phyloP scores from a whole-genome alignment of 2,797 vertebrate species.

The Cheirogaleus major region DNA sequence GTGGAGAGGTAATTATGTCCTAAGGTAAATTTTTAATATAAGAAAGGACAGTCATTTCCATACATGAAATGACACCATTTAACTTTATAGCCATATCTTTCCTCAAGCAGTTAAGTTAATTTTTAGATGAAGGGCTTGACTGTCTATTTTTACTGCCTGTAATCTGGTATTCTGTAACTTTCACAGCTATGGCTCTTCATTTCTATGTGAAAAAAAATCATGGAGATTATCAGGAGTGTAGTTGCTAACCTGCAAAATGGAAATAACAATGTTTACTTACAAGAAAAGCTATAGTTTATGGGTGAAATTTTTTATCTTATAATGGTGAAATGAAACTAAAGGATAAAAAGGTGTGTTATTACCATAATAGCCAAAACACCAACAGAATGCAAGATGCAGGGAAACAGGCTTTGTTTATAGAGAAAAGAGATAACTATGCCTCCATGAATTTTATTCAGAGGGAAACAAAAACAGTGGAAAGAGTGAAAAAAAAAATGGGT shows the following conservation, averaged over 20 bases:
- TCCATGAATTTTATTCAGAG: not conserved
- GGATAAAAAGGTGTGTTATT: not conserved
- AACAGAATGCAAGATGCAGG: not conserved
- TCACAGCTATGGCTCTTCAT: not conserved
- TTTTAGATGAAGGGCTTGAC: constrained; percentile 47
- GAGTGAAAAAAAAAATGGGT: not conserved
- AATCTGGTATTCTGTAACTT: constrained; percentile 34
- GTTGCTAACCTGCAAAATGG: not conserved
- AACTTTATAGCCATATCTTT: constrained; percentile 55
- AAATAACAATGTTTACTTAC: not conserved
- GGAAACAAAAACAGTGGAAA: not conserved
- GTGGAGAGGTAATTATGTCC: constrained; percentile 52
- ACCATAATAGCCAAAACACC: not conserved
- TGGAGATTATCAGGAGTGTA: not conserved
- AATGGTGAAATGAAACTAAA: not conserved
- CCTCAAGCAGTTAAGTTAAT: constrained; percentile 62
- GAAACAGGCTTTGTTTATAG: not conserved
- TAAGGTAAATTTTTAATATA: constrained; percentile 65
- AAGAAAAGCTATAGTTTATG: not conserved
- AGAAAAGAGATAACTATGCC: not conserved
- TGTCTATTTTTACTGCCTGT: constrained; percentile 14
- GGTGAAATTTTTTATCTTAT: not conserved
- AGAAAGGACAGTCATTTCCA: constrained; percentile 65
- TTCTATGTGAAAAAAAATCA: not conserved
- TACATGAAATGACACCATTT: constrained; percentile 50